Base-by-base conservation (phyloP, 2,113 vertebrate species). In the Pomatostomus ruficeps region DNA sequence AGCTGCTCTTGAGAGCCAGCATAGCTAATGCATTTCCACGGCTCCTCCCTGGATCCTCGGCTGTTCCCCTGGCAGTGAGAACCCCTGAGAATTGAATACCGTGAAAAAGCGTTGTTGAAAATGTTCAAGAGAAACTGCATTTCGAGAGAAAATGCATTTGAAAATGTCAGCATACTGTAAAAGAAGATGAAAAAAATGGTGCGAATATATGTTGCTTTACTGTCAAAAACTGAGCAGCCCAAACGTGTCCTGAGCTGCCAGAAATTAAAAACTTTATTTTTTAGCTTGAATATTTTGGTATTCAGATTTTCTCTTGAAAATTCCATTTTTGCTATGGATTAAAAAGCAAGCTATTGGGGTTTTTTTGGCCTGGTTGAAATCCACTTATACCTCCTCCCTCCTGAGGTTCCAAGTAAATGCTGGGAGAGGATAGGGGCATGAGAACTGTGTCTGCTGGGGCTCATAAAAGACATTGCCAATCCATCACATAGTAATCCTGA, bases 81-180 rank as follows among this genome's bases (percentile, higher is more conserved):
- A 93, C 45, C 35, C 67, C 75, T 88, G 78, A 52, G 82, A 96
- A 91, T 38, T 43, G 88, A 91, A 95, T 70, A 88, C 75, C 6
- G 13, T 74, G 91, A 71, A 73, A 78, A 88, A 88, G 24, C 6
- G 35, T 88, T 65, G 48, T 89, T 96, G 92, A 93, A 84, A 92
- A 71, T 88, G 59, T 80, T 95, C 82, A 73, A 38, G 75, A 86
- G 67, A 90, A 93, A 76, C 82, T 45, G 72, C 75, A 62, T 91
- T 84, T 91, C 12, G 35, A 90, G 86, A 85, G 91, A 83, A 95
- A 90, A 94, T 76, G 88, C 75, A 4, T 86, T 85, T 85, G 63
- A 83, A 96, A 97, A 97, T 97, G 96, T 95, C 96, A 97, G 95
- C 88, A 92, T 94, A 92, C 92, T 95, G 96, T 77, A 95, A 88